These are phyloP conservation scores for Perca schrenkii DNA, from an alignment of 2,113 vertebrate genomes.

Conservation along the genomic window DNA sequence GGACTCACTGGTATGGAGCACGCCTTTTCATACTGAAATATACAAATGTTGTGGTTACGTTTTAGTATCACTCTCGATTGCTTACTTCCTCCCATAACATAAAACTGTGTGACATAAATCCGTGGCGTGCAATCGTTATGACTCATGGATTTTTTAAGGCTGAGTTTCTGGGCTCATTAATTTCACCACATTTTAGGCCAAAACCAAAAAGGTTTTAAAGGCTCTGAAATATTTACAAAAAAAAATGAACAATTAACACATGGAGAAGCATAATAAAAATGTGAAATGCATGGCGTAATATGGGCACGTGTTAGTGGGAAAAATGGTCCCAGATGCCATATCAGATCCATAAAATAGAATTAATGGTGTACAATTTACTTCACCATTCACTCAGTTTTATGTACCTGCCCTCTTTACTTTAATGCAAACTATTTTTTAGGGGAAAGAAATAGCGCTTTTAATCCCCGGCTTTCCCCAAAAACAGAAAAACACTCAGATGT, in stretches of 20 bases:
- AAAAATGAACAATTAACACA: slow-evolving; percentile 15
- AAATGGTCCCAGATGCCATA: slow-evolving; percentile 51
- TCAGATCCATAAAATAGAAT: slow-evolving; percentile 44
- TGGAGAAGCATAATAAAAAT: slow-evolving; percentile 33
- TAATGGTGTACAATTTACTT: slow-evolving; percentile 45
- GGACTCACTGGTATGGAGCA: slow-evolving; percentile 5
- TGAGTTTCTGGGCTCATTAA: slow-evolving; percentile 62
- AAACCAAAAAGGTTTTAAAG: slow-evolving; percentile 28
- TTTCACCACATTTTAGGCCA: slow-evolving; percentile 31
- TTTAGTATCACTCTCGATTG: slow-evolving; percentile 33
- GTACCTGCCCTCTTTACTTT: not conserved
- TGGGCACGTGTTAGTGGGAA: slow-evolving; percentile 27
- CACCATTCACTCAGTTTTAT: slow-evolving; percentile 26
- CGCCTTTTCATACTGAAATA: not conserved
- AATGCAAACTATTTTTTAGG: not conserved
- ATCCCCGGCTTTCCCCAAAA: not conserved
- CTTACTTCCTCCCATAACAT: slow-evolving; percentile 60
- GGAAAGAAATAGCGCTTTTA: not conserved
- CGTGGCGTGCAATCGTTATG: slow-evolving; percentile 37
- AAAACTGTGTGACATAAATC: slow-evolving; percentile 45
- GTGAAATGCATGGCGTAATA: slow-evolving; percentile 35
- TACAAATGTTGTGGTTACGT: slow-evolving; percentile 28
- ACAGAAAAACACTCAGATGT: not conserved
- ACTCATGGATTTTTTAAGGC: slow-evolving; percentile 53
- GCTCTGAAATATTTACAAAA: slow-evolving; percentile 25